phyloP scores from a whole-genome alignment of 2,113 vertebrate genomes.

The Crypturellus undulatus region DNA sequence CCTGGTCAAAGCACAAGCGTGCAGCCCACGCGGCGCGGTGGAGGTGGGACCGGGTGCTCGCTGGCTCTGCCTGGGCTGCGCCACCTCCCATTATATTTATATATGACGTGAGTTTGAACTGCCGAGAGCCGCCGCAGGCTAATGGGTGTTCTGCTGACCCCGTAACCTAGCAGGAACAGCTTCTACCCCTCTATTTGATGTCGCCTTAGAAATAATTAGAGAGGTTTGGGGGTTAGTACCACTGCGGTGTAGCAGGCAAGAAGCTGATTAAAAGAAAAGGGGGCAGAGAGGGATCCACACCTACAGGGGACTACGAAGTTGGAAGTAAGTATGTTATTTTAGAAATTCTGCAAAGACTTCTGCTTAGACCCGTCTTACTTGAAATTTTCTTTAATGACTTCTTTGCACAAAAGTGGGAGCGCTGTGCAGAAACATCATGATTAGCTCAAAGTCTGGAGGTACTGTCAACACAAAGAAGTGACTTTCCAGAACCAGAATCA shows the following conservation, averaged over 20 bases:
- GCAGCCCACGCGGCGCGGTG: background rate
- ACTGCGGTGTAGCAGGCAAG: background rate
- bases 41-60: background rate
- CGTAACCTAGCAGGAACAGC: background rate
- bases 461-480: accelerated
- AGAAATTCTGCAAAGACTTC: background rate
- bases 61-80: background rate
- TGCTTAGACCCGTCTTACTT: background rate
- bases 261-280: background rate
- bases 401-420: background rate
- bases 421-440: background rate
- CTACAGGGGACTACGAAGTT: background rate
- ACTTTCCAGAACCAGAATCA: background rate
- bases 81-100: background rate
- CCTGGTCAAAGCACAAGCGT: background rate
- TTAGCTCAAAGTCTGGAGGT: background rate
- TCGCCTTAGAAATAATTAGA: background rate
- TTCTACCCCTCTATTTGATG: background rate
- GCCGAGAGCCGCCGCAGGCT: background rate
- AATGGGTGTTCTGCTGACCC: background rate
- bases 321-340: background rate
- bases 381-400: background rate
- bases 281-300: background rate
- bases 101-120: background rate
- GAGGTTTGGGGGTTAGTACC: background rate